A percentile compares a stretch with the other conserved stretches of the same genome.
phyloP scores from a whole-genome alignment of 2,888 invertebrate genomes.

The Digitonthophagus gazella region DNA sequence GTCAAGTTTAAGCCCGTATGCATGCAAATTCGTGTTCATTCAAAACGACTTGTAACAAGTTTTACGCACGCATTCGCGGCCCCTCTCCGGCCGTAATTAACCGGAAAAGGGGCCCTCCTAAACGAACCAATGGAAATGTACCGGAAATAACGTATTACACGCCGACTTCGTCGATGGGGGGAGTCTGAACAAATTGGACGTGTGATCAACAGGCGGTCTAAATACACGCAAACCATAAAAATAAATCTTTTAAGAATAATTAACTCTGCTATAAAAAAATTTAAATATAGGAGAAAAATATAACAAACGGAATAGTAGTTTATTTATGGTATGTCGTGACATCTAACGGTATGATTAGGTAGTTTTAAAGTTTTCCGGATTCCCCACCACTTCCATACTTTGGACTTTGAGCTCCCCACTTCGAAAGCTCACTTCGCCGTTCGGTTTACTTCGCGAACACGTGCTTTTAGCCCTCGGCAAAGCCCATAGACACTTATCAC shows the following conservation, averaged over 20 bases:
- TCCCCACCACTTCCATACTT: not conserved
- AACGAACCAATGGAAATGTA: slow-evolving; percentile 34
- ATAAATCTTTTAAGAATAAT: too few relatives aligned
- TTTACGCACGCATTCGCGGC: slow-evolving; percentile 20
- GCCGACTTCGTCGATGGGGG: slow-evolving; percentile 24
- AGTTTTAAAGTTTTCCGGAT: not conserved
- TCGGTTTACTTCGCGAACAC: slow-evolving; percentile 37
- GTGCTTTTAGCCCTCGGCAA: slow-evolving; percentile 39
- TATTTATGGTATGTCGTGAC: too few relatives aligned
- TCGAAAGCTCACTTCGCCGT: slow-evolving; percentile 27
- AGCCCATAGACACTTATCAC: slow-evolving; percentile 36
- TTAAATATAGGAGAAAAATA: too few relatives aligned
- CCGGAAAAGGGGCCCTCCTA: slow-evolving; percentile 35
- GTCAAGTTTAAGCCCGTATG: too few relatives aligned
- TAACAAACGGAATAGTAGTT: too few relatives aligned
- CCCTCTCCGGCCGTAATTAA: slow-evolving; percentile 29
- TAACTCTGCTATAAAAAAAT: too few relatives aligned
- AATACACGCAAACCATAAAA: too few relatives aligned
- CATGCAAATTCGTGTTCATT: not conserved
- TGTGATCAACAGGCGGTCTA: too few relatives aligned
- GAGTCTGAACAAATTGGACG: slow-evolving; percentile 1
- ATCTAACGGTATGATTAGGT: not conserved
- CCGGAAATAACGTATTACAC: slow-evolving; percentile 38
- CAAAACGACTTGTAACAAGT: slow-evolving; percentile 4
- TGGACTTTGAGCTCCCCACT: slow-evolving; percentile 14